Percentiles rank a stretch among this genome's conserved stretches.
Conservation (phyloP, 2,113 vertebrate species). For the Stigmatopora nigra region DNA sequence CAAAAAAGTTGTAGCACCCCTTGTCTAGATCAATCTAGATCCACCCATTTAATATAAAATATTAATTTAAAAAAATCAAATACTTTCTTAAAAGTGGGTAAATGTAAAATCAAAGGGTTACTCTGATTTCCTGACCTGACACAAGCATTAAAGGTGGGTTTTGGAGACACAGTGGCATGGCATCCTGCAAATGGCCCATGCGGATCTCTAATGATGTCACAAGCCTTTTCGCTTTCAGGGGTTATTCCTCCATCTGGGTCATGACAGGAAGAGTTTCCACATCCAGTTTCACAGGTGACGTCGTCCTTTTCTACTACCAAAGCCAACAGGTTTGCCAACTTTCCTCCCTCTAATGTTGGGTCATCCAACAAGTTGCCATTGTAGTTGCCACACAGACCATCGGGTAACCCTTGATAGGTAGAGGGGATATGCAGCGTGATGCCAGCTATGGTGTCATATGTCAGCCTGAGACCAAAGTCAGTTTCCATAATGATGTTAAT, state of each 20-base stretch:
- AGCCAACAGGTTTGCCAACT: neutral
- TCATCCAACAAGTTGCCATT: conserved; percentile 5
- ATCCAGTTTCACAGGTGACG: conserved; percentile 2
- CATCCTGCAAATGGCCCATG: conserved; percentile 17
- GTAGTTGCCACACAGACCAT: conserved; percentile 28
- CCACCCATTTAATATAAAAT: too few relatives aligned
- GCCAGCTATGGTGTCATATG: conserved; percentile 9
- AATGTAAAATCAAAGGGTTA: neutral
- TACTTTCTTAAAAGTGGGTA: too few relatives aligned
- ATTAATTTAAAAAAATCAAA: too few relatives aligned
- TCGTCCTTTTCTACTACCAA: neutral
- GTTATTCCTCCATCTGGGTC: neutral
- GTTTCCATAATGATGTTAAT: conserved; percentile 21
- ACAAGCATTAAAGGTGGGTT: conserved; percentile 1
- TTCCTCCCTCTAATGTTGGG: neutral
- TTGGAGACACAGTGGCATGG: conserved; percentile 7
- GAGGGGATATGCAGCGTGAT: conserved; percentile 20
- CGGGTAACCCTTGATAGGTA: conserved; percentile 7
- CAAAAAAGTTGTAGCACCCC: too few relatives aligned
- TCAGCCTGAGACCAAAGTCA: conserved; percentile 23
- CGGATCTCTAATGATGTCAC: conserved; percentile 18
- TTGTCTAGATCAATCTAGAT: too few relatives aligned
- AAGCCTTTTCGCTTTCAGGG: conserved; percentile 9
- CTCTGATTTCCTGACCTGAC: conserved; percentile 19
- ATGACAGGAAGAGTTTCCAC: conserved; percentile 9